Evolutionary conservation across 1,140 invertebrate species (phyloP).

Genomic region (Scylla paramamosain): DNA sequence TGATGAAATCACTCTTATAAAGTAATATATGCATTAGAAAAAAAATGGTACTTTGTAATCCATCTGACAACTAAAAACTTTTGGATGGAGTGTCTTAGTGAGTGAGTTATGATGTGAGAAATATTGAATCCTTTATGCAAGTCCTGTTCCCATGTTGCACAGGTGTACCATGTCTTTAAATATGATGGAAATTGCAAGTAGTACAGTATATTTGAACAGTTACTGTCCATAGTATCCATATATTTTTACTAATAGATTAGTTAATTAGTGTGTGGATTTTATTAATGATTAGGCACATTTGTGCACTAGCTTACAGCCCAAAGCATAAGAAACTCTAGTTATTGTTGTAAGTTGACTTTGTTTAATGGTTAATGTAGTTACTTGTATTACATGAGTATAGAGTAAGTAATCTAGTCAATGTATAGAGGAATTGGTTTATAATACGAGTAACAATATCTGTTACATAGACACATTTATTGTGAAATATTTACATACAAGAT

Average conservation of each 20-base stretch:
- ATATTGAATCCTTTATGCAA: not conserved
- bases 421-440: slow-evolving; percentile 27
- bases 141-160: not conserved
- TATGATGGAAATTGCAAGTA: slow-evolving; percentile 1
- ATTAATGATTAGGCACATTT: not conserved
- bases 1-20: no score
- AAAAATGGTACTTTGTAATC: no score
- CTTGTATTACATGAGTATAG: slow-evolving; percentile 43
- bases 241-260: slow-evolving; percentile 25
- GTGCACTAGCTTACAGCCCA: not conserved
- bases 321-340: not conserved
- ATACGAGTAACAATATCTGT: slow-evolving; percentile 34
- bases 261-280: not conserved
- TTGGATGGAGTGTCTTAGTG: no score
- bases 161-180: not conserved
- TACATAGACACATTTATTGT: slow-evolving; percentile 46
- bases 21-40: no score
- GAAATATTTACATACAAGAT: slow-evolving; percentile 43
- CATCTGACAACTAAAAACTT: no score
- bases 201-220: not conserved
- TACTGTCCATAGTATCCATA: not conserved
- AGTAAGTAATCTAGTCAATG: slow-evolving; percentile 43
- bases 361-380: slow-evolving; percentile 33
- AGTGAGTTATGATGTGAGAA: not conserved
- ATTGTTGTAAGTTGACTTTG: slow-evolving; percentile 25